Evolutionary conservation across 2,888 invertebrate genomes (phyloP).

Genomic region (Caenorhabditis sp.): DNA sequence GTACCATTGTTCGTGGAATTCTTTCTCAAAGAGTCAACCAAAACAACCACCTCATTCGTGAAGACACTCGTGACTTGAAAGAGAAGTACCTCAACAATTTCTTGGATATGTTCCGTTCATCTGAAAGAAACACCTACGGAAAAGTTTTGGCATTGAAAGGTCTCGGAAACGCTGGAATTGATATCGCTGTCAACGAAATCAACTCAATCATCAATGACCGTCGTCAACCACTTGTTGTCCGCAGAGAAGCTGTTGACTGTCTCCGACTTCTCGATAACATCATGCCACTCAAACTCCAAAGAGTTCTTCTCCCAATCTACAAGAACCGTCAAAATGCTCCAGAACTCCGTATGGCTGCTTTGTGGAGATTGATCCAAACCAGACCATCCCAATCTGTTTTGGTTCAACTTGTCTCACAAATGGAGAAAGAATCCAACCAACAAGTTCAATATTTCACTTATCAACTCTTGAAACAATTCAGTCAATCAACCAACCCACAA

Average conservation of each 20-base stretch:
- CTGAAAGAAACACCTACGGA: conserved; percentile 54
- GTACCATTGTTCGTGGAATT: conserved; percentile 45
- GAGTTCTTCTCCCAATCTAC: conserved; percentile 57
- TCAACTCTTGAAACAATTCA: conserved; percentile 48
- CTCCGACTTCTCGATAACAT: conserved; percentile 52
- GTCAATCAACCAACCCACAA: conserved; percentile 56
- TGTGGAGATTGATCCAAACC: conserved; percentile 59
- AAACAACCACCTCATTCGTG: conserved; percentile 44
- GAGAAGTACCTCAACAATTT: conserved; percentile 36
- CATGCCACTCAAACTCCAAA: conserved; percentile 49
- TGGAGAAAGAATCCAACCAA: conserved; percentile 57
- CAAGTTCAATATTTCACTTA: conserved; percentile 59
- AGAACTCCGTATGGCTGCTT: conserved; percentile 60
- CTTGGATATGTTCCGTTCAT: conserved; percentile 50
- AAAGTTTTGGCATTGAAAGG: conserved; percentile 66
- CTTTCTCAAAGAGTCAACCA: conserved; percentile 21
- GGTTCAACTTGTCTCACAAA: conserved; percentile 54
- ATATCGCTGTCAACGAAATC: conserved; percentile 54
- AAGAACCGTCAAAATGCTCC: conserved; percentile 55
- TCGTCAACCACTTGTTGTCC: conserved; percentile 51
- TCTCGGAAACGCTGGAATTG: conserved; percentile 66
- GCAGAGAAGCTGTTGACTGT: conserved; percentile 63
- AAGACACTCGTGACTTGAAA: conserved; percentile 43
- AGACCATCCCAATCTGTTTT: conserved; percentile 54
- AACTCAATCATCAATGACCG: conserved; percentile 63